A percentile compares a stretch with the other conserved stretches of the same genome.
These are phyloP conservation scores for Calyptommatus sinebrachiatus DNA, from an alignment of 2,113 vertebrate species.

Conservation along the genomic window DNA sequence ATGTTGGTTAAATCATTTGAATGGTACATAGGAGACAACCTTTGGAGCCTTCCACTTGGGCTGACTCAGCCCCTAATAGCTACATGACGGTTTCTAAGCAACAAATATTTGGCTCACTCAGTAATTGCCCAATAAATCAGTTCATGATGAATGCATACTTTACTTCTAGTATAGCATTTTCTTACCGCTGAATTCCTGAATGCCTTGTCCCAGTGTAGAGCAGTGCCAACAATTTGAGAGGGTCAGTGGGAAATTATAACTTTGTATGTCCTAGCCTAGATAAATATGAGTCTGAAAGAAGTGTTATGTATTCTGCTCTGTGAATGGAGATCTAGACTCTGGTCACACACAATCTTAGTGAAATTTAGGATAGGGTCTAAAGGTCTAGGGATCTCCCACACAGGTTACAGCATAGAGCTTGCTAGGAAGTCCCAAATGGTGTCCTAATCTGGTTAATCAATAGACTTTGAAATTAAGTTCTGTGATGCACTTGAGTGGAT, in stretches of 20 bases:
- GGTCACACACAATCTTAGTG: too few relatives aligned
- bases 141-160: not conserved
- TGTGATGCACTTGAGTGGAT: too few relatives aligned
- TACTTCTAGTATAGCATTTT: not conserved
- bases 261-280: not conserved
- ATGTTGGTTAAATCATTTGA: conserved; percentile 24
- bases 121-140: conserved; percentile 15
- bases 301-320: not conserved
- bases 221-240: not conserved
- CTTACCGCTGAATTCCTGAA: not conserved
- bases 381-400: too few relatives aligned
- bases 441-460: too few relatives aligned
- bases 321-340: too few relatives aligned
- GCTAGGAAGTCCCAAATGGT: too few relatives aligned
- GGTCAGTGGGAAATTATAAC: not conserved
- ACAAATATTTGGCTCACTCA: not conserved
- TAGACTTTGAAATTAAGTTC: too few relatives aligned
- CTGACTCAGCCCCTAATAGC: conserved; percentile 1
- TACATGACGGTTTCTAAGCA: not conserved
- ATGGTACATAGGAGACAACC: not conserved
- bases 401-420: too few relatives aligned
- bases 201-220: not conserved
- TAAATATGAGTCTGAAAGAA: not conserved
- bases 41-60: not conserved
- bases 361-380: too few relatives aligned